Percentiles rank a stretch among this genome's conserved stretches.
Evolutionary conservation across 2,888 invertebrate genomes (phyloP).

Genomic region (Diaperis boleti): DNA sequence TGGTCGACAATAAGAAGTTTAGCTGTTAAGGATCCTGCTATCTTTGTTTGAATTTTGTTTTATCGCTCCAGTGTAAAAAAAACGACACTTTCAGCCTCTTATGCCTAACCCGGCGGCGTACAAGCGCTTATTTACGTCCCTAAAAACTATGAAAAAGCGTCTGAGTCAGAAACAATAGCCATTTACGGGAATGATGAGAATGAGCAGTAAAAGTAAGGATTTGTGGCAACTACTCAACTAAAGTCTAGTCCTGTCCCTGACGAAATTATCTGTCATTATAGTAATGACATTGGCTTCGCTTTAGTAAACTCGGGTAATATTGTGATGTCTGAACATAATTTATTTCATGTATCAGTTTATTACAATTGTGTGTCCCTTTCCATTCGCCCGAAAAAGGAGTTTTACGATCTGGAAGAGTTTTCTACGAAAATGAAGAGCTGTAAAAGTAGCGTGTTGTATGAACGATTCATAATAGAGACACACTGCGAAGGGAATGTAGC

Average conservation of each 20-base stretch:
- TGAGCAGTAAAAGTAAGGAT: slow-evolving; percentile 20
- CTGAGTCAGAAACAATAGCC: slow-evolving; percentile 9
- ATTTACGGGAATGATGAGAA: slow-evolving; percentile 16
- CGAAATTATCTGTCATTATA: slow-evolving; percentile 35
- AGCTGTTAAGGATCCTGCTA: not conserved
- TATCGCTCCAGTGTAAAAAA: slow-evolving; percentile 7
- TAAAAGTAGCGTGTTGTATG: slow-evolving; percentile 6
- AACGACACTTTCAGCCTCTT: not conserved
- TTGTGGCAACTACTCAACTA: slow-evolving; percentile 25
- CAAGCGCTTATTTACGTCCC: slow-evolving; percentile 2
- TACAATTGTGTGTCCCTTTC: slow-evolving; percentile 11
- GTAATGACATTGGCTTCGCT: slow-evolving; percentile 32
- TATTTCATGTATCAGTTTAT: slow-evolving; percentile 27
- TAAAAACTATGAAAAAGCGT: slow-evolving; percentile 12
- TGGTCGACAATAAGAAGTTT: not conserved
- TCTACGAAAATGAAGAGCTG: slow-evolving; percentile 6
- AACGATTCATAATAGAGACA: slow-evolving; percentile 14
- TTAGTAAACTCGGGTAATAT: slow-evolving; percentile 31
- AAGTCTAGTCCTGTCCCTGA: slow-evolving; percentile 34
- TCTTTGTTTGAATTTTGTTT: slow-evolving; percentile 17
- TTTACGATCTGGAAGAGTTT: slow-evolving; percentile 20
- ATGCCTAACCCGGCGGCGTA: not conserved
- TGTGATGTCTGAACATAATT: slow-evolving; percentile 24
- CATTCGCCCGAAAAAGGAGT: slow-evolving; percentile 12
- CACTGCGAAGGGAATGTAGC: not conserved